Evolutionary conservation across 2,888 invertebrate species (phyloP), one percentile per base, ranked within the genome.

Genomic region (Drosophila trichaetosa): DNA sequence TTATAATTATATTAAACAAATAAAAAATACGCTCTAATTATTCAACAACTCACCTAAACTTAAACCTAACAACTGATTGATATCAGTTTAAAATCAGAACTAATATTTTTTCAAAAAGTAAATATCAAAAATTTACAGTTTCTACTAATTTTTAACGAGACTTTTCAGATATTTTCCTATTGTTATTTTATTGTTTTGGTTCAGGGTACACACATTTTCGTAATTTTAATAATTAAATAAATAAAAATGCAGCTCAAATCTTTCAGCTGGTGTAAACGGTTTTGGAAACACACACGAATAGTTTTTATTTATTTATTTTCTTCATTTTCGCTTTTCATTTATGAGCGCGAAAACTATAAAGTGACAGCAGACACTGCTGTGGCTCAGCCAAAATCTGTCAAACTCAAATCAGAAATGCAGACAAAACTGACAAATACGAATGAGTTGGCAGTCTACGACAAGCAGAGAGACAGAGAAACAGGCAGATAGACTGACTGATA

Each of bases 331-430:
- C 27, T 33, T 27, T 40, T 24, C 38, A 68, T 68, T 69, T 69
- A 31, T 42, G 58, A n/a, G 33, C 33, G 34, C 33, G 36, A 61
- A 54, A 70, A 70, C 53, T 59, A 62, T 69, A 61, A 58, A 66
- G 56, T 51, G 53, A 36, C 38, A 53, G 46, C 65, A 68, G 68
- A 66, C 49, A 42, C 27, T 48, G 51, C 46, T 62, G 56, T 78
- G 71, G 60, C 75, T 61, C 76, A 76, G 74, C 69, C 79, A 81
- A 80, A 90, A 87, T 76, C 78, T 81, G 84, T 83, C 84, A 88
- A 83, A 76, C 73, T 82, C 65, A 78, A 78, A 90, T 84, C 82
- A 81, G 62, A 76, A 84, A 69, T 70, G 76, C 89, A 87, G 89
- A 87, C 89, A 81, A 62, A 85, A 69, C 80, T 70, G 77, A 68